Base-by-base conservation (phyloP, 2,113 vertebrate species). In the Python bivittatus region DNA sequence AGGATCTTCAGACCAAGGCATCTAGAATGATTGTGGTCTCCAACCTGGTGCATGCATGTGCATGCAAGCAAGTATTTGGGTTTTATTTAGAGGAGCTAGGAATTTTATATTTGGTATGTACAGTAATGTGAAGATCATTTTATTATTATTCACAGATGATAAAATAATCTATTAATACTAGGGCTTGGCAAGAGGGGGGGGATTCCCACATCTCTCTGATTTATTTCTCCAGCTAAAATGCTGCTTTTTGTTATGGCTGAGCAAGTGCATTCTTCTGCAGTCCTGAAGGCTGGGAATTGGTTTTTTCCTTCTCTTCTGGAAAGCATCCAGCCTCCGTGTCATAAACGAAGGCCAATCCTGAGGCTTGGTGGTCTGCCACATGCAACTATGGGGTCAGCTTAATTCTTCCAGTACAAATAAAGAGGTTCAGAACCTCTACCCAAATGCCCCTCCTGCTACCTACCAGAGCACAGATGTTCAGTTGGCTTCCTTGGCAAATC, bases 241-340 rank as follows among this genome's bases (percentile, higher is more conserved):
- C 84, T 90, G 83, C 52, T 94, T 48, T 48, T 95, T 86, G 33
- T 91, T 91, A 0, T 48, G 79, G 94, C 93, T 33, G 84, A 91
- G 89, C 64, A 91, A 53, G 58, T 92, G 88, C 23, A 22, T 94
- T 96, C 95, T 93, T 94, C 85, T 88, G 79, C 92, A 95, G 90
- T 86, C 95, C 42, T 48, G 61, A 83, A 64, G 53, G 92, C 91
- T 20, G 87, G 79, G 93, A 86, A 83, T 38, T 84, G 89, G 25
- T 83, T 87, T 95, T 96, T 97, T 96, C 93, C 91, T 89, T 94
- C 52, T 58, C 38, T 96, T 58, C 86, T 96, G 96, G 94, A 97
- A 95, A 92, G 53, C 12, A 93, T 94, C 96, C 95, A 96, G 60
- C 90, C 86, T 54, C 83, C 72, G 95, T 91, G 60, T 95, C 95